These are phyloP conservation scores for Leptinotarsa texana DNA, from an alignment of 1,140 invertebrate genomes.

Conservation along the genomic window DNA sequence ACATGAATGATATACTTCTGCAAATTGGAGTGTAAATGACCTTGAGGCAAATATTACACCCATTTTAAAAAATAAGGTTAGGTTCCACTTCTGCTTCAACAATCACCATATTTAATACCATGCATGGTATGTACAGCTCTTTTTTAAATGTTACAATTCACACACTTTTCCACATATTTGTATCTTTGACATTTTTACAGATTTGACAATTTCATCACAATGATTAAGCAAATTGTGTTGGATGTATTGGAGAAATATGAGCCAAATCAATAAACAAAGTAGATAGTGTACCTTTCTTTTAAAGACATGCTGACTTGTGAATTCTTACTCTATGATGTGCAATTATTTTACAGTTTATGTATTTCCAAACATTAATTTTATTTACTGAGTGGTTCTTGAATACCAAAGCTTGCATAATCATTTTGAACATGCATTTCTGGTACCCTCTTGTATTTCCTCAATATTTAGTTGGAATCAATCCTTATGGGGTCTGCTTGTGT, in stretches of 20 bases:
- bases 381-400: no score
- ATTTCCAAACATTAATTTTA: neutral
- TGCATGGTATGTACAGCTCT: slow-evolving; percentile 49
- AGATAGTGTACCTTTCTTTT: neutral
- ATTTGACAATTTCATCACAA: slow-evolving; percentile 8
- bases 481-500: neutral
- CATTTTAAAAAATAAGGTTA: slow-evolving; percentile 54
- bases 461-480: neutral
- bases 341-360: neutral
- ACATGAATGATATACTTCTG: slow-evolving; percentile 24
- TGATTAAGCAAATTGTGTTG: slow-evolving; percentile 5
- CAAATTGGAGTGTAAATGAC: slow-evolving; percentile 47
- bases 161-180: slow-evolving; percentile 22
- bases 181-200: slow-evolving; percentile 12
- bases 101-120: slow-evolving; percentile 51
- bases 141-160: slow-evolving; percentile 31
- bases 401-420: neutral
- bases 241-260: neutral
- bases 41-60: slow-evolving; percentile 53
- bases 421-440: neutral
- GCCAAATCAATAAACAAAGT: slow-evolving; percentile 17
- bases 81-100: slow-evolving; percentile 47
- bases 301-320: neutral
- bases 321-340: neutral
- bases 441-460: neutral